Evolutionary conservation across 2,888 invertebrate species (phyloP), one percentile per base, ranked within the genome.

Genomic region (Petrophora chlorosata): DNA sequence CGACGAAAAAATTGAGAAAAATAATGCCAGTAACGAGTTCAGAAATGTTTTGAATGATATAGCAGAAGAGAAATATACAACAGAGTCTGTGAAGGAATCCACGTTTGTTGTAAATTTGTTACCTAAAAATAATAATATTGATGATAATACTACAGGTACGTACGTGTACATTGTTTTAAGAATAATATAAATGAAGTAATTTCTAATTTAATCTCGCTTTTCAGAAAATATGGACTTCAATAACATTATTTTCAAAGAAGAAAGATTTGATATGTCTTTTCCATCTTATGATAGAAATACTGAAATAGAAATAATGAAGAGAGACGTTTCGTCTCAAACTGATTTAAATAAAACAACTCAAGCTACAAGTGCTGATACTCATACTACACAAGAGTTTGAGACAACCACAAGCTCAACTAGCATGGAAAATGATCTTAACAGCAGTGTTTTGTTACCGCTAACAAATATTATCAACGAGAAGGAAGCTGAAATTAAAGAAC

Each of bases 401-500:
- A 41, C 32, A 22, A 54, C 29, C 3, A 49, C 28, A n/a, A 50
- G 59, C 25, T 53, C 29, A 3, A 49, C 28, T 8, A 50, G 59
- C 25, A 56, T 30, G 10, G 5, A 19, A 16, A 36, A 54, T 10
- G 53, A 64, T 32, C 29, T 79, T 13, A 65, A 63, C 15, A 45
- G 65, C 0, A 57, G 63, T 38, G 65, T 82, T 0, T 43, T 78
- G 3, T 38, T 54, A 15, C 78, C 81, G 15, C 43, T 87, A 19
- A 65, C 53, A 13, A 70, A 66, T 49, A 65, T 85, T 0, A 76
- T 85, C 16, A 53, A 57, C 14, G 68, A 73, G 5, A 84, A 79
- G 56, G 52, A 73, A 46, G 70, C 61, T 33, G 84, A 86, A 67
- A 54, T 83, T 7, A 56, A 70, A 26, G 68, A 73, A 41, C 61